Conservation (phyloP, 2,888 invertebrate genomes). For the Odontocolon sp. region DNA sequence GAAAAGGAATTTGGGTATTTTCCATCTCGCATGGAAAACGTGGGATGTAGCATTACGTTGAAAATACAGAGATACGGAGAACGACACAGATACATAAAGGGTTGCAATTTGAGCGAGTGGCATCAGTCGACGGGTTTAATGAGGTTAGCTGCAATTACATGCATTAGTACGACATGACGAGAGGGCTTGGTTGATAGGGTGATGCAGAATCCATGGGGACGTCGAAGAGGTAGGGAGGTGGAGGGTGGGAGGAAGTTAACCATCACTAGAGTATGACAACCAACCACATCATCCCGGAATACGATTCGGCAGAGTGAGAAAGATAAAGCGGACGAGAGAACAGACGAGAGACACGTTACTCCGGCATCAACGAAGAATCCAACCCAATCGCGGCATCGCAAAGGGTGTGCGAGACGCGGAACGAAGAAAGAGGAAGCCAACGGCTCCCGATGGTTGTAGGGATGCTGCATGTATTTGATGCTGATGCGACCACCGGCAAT, state of each 20-base stretch:
- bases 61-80: constrained; percentile 4
- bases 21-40: constrained; percentile 23
- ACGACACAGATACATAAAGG: constrained; percentile 44
- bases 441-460: constrained; percentile 12
- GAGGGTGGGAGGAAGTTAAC: constrained; percentile 39
- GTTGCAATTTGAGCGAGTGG: constrained; percentile 75
- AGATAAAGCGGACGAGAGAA: not conserved
- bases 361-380: not conserved
- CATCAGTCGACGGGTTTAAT: constrained; percentile 78
- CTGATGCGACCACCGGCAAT: constrained; percentile 22
- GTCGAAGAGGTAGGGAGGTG: constrained; percentile 4
- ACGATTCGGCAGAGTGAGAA: too few species aligned
- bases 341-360: too few species aligned
- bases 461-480: too few species aligned
- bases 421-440: constrained; percentile 9
- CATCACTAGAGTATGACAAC: too few species aligned
- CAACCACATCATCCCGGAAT: too few species aligned
- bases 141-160: constrained; percentile 80
- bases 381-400: not conserved
- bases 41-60: not conserved
- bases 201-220: not conserved
- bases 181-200: constrained; percentile 55
- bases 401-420: constrained; percentile 6
- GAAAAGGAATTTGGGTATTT: not conserved
- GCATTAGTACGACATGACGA: constrained; percentile 77